These are phyloP conservation scores for Nymphalis urticae DNA, from an alignment of 2,888 invertebrate species.

Conservation along the genomic window DNA sequence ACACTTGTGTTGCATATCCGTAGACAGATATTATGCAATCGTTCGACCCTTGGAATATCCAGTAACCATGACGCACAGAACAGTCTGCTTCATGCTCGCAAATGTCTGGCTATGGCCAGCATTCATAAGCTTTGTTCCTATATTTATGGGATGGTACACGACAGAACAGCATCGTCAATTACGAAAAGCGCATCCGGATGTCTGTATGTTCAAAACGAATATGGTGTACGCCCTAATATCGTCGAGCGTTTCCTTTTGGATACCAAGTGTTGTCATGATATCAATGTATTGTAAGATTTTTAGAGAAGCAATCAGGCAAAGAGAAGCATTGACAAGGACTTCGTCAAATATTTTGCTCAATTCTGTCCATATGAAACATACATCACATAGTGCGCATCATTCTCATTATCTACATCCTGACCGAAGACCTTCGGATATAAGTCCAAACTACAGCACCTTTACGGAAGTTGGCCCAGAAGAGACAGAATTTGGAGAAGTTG, in stretches of 20 bases:
- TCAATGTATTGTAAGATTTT: constrained; percentile 94
- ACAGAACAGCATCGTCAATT: constrained; percentile 88
- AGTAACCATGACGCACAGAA: constrained; percentile 92
- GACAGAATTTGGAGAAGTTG: constrained; percentile 71
- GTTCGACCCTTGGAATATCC: constrained; percentile 96
- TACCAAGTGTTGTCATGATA: constrained; percentile 95
- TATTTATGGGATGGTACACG: constrained; percentile 97
- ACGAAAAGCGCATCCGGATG: constrained; percentile 85
- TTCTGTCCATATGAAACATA: constrained; percentile 90
- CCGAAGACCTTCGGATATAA: constrained; percentile 72
- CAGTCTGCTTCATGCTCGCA: constrained; percentile 90
- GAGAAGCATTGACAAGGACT: constrained; percentile 91
- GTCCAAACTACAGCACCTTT: constrained; percentile 77
- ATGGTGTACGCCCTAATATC: constrained; percentile 93
- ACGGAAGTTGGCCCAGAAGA: constrained; percentile 77
- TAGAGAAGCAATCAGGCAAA: constrained; percentile 90
- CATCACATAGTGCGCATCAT: constrained; percentile 86
- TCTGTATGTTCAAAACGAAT: constrained; percentile 92
- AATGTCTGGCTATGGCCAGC: constrained; percentile 96
- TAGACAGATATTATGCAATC: constrained; percentile 95
- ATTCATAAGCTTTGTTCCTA: constrained; percentile 95
- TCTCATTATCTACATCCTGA: constrained; percentile 77
- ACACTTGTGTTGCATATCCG: constrained; percentile 96
- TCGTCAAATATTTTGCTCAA: constrained; percentile 92
- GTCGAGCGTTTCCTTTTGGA: constrained; percentile 95